phyloP scores from a whole-genome alignment of 2,888 invertebrate species.

The Antheraea yamamai region DNA sequence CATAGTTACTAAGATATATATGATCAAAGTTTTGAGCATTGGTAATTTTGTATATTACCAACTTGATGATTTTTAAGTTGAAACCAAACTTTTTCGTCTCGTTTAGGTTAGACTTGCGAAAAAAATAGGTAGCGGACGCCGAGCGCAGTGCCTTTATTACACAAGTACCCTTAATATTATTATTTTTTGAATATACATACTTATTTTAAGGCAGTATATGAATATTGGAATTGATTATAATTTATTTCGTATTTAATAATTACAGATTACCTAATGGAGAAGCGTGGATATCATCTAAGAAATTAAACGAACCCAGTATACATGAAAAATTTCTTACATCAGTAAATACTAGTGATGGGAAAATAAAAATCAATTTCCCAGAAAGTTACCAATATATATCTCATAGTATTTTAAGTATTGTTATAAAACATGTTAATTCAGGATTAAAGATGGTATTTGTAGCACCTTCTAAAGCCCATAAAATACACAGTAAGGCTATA shows the following conservation, averaged over 20 bases:
- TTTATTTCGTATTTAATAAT: conserved; percentile 20
- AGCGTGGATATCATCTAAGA: conserved; percentile 79
- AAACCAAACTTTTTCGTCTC: too few species aligned
- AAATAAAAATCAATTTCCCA: conserved; percentile 66
- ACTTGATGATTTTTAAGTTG: too few species aligned
- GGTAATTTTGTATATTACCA: too few species aligned
- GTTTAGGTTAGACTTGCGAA: too few species aligned
- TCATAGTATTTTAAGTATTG: conserved; percentile 64
- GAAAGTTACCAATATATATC: conserved; percentile 68
- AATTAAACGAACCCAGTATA: conserved; percentile 59
- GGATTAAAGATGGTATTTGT: conserved; percentile 74
- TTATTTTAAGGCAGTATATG: not conserved
- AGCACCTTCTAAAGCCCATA: conserved; percentile 74
- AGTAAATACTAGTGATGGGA: conserved; percentile 58
- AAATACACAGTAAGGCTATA: conserved; percentile 76
- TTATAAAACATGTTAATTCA: conserved; percentile 68
- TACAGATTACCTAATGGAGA: conserved; percentile 69
- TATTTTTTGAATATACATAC: not conserved
- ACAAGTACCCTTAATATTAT: too few species aligned
- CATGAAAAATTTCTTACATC: conserved; percentile 67
- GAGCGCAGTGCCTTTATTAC: too few species aligned
- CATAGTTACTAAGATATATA: too few species aligned
- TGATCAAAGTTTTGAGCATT: too few species aligned
- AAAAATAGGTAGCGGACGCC: too few species aligned
- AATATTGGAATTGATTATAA: not conserved